Percentiles rank a stretch among this genome's conserved stretches.
These are phyloP conservation scores for Globodera ellingtonae DNA, from an alignment of 1,140 invertebrate genomes.

Conservation along the genomic window DNA sequence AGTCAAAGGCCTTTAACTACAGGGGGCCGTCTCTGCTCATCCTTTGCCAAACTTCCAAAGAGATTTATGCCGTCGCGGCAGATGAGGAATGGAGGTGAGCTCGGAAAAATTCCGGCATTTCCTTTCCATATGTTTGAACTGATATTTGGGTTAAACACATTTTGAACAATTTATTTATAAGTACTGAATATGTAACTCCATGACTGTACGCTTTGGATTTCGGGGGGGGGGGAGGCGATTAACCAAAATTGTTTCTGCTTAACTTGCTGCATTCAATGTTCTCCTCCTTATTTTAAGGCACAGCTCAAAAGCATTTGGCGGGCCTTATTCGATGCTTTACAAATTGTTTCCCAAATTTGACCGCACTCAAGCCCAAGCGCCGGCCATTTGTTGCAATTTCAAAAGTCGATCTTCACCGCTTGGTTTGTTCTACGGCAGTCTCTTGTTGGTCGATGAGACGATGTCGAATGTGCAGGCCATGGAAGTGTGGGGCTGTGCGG, in stretches of 20 bases:
- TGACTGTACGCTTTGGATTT: too few species aligned
- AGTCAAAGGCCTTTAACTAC: slow-evolving; percentile 41
- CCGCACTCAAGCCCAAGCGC: slow-evolving; percentile 21
- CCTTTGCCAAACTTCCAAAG: slow-evolving; percentile 24
- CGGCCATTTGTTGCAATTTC: slow-evolving; percentile 40
- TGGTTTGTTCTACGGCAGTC: slow-evolving; percentile 27
- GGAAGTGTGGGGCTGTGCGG: slow-evolving; percentile 52
- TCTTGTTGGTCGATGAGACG: slow-evolving; percentile 35
- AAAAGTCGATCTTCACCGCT: slow-evolving; percentile 37
- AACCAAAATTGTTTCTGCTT: too few species aligned
- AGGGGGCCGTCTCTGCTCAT: slow-evolving; percentile 42
- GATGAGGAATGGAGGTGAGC: slow-evolving; percentile 46
- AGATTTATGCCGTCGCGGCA: slow-evolving; percentile 41
- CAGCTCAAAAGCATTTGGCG: slow-evolving; percentile 46
- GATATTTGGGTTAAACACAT: too few species aligned
- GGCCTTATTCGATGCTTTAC: slow-evolving; percentile 34
- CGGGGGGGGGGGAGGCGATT: too few species aligned
- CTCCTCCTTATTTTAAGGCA: slow-evolving; percentile 32
- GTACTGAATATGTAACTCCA: too few species aligned
- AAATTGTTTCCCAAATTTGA: slow-evolving; percentile 43
- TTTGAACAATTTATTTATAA: too few species aligned
- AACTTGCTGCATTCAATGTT: too few species aligned
- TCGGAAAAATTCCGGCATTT: too few species aligned
- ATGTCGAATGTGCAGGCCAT: slow-evolving; percentile 31
- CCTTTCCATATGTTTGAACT: too few species aligned